These are phyloP conservation scores for Sebastes matsubarae DNA, from an alignment of 2,797 vertebrate genomes.

Conservation along the genomic window DNA sequence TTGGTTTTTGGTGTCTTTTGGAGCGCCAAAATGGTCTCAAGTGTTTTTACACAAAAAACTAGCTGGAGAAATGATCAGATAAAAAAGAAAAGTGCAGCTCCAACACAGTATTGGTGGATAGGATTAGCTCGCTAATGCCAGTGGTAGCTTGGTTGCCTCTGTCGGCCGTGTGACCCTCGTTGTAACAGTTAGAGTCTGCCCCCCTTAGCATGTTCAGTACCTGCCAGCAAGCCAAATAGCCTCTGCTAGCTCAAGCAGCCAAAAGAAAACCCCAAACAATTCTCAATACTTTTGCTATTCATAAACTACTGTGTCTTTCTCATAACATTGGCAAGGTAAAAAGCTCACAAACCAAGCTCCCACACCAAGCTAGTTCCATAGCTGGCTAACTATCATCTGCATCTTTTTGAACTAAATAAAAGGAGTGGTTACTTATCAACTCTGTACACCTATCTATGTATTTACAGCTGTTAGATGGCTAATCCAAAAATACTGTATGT, in stretches of 20 bases:
- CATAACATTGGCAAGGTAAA: background rate
- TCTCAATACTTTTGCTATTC: background rate
- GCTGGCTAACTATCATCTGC: background rate
- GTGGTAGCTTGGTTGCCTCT: background rate
- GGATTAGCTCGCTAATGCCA: background rate
- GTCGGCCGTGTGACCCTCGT: background rate
- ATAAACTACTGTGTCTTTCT: background rate
- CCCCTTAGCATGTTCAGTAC: background rate
- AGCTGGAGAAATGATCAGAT: background rate
- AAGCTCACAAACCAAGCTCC: no score
- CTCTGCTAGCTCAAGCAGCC: background rate
- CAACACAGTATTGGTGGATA: background rate
- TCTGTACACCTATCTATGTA: background rate
- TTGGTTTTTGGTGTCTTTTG: background rate
- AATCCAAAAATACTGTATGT: background rate
- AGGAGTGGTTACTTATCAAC: background rate
- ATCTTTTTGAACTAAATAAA: background rate
- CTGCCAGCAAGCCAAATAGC: background rate
- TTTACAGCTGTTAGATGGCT: background rate
- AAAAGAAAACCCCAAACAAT: background rate
- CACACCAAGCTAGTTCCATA: background rate
- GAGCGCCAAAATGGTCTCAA: background rate
- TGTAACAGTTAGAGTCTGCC: background rate
- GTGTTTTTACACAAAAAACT: background rate
- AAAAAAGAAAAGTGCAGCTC: background rate